phyloP scores from a whole-genome alignment of 1,140 invertebrate species.

The Galendromus occidentalis region DNA sequence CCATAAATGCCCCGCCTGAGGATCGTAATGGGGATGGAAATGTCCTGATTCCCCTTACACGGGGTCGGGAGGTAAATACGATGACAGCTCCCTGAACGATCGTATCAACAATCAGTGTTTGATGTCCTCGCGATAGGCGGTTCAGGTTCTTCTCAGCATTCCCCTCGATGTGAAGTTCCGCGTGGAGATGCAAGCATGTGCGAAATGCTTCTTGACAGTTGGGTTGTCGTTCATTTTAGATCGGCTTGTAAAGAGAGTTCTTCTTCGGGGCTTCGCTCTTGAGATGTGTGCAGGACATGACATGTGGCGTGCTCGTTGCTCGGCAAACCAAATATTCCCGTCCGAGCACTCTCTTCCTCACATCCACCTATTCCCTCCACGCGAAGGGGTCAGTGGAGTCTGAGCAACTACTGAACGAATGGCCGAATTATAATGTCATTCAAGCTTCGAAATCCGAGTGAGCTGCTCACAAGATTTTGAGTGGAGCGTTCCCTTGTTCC shows the following conservation, averaged over 20 bases:
- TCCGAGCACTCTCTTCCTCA: not conserved
- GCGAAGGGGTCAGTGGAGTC: not conserved
- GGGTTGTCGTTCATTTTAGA: not conserved
- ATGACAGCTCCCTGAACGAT: too few species aligned
- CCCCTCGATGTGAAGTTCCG: not conserved
- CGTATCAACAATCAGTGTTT: not conserved
- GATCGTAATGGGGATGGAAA: too few species aligned
- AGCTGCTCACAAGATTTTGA: not conserved
- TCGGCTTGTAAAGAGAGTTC: not conserved
- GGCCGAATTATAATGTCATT: not conserved
- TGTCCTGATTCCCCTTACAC: too few species aligned
- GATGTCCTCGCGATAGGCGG: not conserved
- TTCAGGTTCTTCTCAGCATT: not conserved
- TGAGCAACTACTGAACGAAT: not conserved
- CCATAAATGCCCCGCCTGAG: too few species aligned
- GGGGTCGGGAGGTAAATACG: too few species aligned
- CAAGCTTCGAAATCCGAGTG: not conserved
- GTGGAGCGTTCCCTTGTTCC: not conserved
- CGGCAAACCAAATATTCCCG: not conserved
- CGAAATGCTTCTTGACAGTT: not conserved
- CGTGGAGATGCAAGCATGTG: not conserved
- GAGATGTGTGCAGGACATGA: conserved; percentile 4
- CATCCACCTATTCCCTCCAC: not conserved
- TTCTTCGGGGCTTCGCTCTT: too few species aligned
- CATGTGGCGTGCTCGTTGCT: conserved; percentile 4